These are phyloP conservation scores for Dromaius novaehollandiae DNA, from an alignment of 2,113 vertebrate species.

Conservation along the genomic window DNA sequence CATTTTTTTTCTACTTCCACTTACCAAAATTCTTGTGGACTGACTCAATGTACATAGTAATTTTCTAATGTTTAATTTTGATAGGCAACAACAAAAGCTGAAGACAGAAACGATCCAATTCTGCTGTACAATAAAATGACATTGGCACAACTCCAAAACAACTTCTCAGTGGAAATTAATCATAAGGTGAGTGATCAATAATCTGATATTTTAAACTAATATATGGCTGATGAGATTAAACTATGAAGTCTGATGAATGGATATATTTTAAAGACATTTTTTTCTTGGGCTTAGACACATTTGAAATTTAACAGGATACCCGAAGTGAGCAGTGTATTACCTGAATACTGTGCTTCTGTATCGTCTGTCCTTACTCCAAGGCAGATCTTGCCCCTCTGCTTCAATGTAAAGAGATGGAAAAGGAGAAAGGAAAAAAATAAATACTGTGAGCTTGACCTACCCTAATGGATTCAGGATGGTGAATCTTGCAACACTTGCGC, in stretches of 20 bases:
- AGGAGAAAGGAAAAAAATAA: not conserved
- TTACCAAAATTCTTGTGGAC: not conserved
- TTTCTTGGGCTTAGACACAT: not conserved
- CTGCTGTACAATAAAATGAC: conserved; percentile 94
- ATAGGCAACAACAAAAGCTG: conserved; percentile 89
- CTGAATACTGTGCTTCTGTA: not conserved
- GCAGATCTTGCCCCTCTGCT: not conserved
- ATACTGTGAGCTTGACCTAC: not conserved
- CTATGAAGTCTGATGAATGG: not conserved
- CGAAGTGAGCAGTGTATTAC: not conserved
- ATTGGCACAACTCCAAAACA: conserved; percentile 81
- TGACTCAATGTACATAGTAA: not conserved
- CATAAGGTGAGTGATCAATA: conserved; percentile 74
- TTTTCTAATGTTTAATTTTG: conserved; percentile 6
- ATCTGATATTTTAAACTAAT: not conserved
- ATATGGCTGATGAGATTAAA: not conserved
- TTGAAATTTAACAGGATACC: not conserved
- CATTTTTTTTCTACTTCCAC: not conserved
- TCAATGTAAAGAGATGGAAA: not conserved
- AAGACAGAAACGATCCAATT: conserved; percentile 91
- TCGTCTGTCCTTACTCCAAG: not conserved
- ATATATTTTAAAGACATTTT: not conserved
- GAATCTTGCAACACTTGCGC: not conserved
- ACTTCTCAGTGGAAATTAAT: conserved; percentile 85
- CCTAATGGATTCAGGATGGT: not conserved